Base-by-base conservation (phyloP, 2,888 invertebrate species). In the Neoscelio sp. region DNA sequence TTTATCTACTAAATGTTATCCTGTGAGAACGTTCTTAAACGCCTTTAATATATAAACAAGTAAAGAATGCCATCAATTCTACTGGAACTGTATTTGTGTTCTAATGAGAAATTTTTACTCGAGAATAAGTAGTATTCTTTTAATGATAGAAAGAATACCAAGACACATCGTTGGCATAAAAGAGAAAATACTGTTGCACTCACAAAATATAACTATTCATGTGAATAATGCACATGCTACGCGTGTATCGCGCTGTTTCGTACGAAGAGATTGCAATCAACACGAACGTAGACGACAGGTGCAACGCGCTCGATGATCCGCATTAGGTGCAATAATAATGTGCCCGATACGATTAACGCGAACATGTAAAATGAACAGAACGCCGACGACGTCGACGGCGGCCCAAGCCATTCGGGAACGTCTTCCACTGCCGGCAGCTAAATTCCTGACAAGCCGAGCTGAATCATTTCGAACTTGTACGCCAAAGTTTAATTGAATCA, bases 401-500 rank as follows among this genome's bases (percentile, higher is more conserved):
- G 68, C 15, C 42, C 23, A 17, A 44, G 58, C 35, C 58, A 50
- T 70, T 70, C 23, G 42, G 58, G 50, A 71, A 40, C 50, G 58
- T 64, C 70, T 64, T 77, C 42, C 77, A 52, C 50, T 42, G 70
- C 70, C 58, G 65, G 70, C 70, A 77, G 77, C 77, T 58, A 70
- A 77, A 77, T 71, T 77, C 77, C 18, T 58, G 70, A 56, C 68
- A 70, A 70, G 56, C 68, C 56, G 68, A 65, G 65, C 35, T 65
- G 75, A 80, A 78, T 81, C 76, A 78, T 80, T 77, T 80, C 75
- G 65, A 81, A 81, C 82, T 82, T 80, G 56, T 64, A 70, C 78
- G 76, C 70, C 67, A 71, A 80, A 80, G 80, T 82, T 82, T 82
- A 82, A 82, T 82, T 82, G 80, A 78, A 82, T 80, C 78, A 82